A percentile compares a stretch with the other conserved stretches of the same genome.
phyloP scores from a whole-genome alignment of 2,888 invertebrate genomes.

The Drosophila setosimentum region DNA sequence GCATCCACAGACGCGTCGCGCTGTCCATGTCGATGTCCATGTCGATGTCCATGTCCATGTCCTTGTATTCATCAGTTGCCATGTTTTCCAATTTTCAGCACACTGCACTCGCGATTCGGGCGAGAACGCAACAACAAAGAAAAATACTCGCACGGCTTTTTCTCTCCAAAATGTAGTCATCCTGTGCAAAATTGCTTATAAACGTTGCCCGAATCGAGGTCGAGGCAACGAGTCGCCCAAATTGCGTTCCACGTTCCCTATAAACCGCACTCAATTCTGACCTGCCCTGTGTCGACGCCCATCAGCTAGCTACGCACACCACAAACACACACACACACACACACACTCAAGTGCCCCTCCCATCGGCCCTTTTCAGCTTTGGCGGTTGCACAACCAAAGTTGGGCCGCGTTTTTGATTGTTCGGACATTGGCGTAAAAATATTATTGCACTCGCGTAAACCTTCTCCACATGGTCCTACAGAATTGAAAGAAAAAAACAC shows the following conservation, averaged over 20 bases:
- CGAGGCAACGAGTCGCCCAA: neutral
- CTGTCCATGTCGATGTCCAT: slow-evolving; percentile 25
- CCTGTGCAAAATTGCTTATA: slow-evolving; percentile 82
- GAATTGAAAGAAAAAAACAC: neutral
- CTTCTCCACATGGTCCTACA: slow-evolving; percentile 16
- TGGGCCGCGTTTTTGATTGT: slow-evolving; percentile 59
- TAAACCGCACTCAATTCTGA: slow-evolving; percentile 62
- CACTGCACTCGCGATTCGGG: slow-evolving; percentile 59
- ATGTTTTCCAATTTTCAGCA: slow-evolving; percentile 76
- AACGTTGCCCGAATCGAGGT: slow-evolving; percentile 28
- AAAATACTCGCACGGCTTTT: slow-evolving; percentile 66
- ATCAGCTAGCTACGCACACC: slow-evolving; percentile 21
- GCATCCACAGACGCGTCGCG: slow-evolving; percentile 15
- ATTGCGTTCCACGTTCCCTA: slow-evolving; percentile 16
- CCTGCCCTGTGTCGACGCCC: slow-evolving; percentile 60
- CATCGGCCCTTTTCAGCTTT: slow-evolving; percentile 39
- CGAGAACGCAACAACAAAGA: slow-evolving; percentile 56
- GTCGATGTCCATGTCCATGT: too few species aligned
- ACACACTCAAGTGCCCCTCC: neutral
- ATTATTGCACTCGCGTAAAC: slow-evolving; percentile 62
- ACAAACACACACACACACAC: neutral
- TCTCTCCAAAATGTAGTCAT: slow-evolving; percentile 75
- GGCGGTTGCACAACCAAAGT: slow-evolving; percentile 57
- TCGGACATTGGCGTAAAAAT: slow-evolving; percentile 54
- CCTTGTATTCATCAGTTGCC: slow-evolving; percentile 58